These are phyloP conservation scores for Pangasius sanitwongsei DNA, from an alignment of 2,797 vertebrate genomes.

Conservation along the genomic window DNA sequence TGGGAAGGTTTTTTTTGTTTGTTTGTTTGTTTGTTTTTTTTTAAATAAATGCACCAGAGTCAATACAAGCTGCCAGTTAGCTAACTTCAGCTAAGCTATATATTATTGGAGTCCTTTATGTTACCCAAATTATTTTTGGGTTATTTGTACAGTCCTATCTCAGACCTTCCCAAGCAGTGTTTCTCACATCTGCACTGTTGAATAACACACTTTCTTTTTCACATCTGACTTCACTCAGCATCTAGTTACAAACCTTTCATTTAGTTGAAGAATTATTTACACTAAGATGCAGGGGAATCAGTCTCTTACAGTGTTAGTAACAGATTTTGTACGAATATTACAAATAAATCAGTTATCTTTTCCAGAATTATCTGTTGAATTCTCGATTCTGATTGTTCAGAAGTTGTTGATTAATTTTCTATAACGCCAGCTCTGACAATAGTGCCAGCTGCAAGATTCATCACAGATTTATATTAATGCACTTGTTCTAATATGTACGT, in stretches of 20 bases:
- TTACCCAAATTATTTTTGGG: neutral
- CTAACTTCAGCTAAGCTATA: neutral
- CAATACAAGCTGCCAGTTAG: neutral
- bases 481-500: neutral
- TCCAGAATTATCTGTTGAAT: too few relatives aligned
- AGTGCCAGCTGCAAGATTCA: neutral
- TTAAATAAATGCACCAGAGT: too few relatives aligned
- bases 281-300: neutral
- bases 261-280: neutral
- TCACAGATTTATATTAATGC: neutral
- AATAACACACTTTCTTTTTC: neutral
- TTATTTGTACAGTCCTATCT: neutral
- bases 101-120: neutral
- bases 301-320: neutral
- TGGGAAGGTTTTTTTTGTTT: neutral
- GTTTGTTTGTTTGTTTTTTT: neutral
- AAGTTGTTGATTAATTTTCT: neutral
- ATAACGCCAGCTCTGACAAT: neutral
- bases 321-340: neutral
- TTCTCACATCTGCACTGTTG: conserved; percentile 1
- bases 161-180: neutral
- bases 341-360: neutral
- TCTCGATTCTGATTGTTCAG: neutral
- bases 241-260: neutral
- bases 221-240: conserved; percentile 3